Evolutionary conservation across 1,140 invertebrate species (phyloP).

Genomic region (Sogatella furcifera): DNA sequence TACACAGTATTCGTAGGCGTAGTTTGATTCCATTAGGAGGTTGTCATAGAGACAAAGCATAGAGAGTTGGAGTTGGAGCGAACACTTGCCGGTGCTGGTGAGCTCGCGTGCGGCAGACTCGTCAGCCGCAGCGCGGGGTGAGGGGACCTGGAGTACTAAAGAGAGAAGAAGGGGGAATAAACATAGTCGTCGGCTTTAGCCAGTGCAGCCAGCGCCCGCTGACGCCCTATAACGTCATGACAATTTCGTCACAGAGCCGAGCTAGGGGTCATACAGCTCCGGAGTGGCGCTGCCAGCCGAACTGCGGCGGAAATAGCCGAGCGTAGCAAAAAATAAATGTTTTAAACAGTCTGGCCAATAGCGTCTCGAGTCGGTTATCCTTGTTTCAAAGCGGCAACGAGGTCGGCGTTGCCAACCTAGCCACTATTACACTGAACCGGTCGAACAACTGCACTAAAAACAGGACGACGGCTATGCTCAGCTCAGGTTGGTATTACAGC

Average conservation of each 20-base stretch:
- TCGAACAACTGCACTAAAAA: too few relatives aligned
- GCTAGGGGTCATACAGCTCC: slow-evolving; percentile 15
- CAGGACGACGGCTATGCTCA: too few relatives aligned
- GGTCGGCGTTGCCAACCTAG: not conserved
- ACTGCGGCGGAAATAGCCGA: slow-evolving; percentile 10
- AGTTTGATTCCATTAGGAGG: slow-evolving; percentile 4
- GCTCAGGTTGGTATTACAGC: too few relatives aligned
- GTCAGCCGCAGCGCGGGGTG: slow-evolving; percentile 10
- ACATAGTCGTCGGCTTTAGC: slow-evolving; percentile 14
- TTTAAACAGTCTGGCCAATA: slow-evolving; percentile 14
- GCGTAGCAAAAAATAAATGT: slow-evolving; percentile 10
- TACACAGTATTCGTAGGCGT: not conserved
- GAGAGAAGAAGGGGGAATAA: slow-evolving; percentile 12
- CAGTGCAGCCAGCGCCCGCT: slow-evolving; percentile 1
- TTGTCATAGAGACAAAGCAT: slow-evolving; percentile 6
- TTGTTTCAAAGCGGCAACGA: not conserved
- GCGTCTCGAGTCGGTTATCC: slow-evolving; percentile 1
- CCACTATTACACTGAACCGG: too few relatives aligned
- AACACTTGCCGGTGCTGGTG: too few relatives aligned
- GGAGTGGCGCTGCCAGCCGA: slow-evolving; percentile 2
- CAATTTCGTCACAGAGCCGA: slow-evolving; percentile 16
- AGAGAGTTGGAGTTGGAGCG: not conserved
- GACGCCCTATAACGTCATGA: slow-evolving; percentile 17
- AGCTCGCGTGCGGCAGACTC: too few relatives aligned
- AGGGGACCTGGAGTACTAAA: slow-evolving; percentile 1